phyloP scores from a whole-genome alignment of 2,888 invertebrate genomes.

The Tanypteryx hageni region DNA sequence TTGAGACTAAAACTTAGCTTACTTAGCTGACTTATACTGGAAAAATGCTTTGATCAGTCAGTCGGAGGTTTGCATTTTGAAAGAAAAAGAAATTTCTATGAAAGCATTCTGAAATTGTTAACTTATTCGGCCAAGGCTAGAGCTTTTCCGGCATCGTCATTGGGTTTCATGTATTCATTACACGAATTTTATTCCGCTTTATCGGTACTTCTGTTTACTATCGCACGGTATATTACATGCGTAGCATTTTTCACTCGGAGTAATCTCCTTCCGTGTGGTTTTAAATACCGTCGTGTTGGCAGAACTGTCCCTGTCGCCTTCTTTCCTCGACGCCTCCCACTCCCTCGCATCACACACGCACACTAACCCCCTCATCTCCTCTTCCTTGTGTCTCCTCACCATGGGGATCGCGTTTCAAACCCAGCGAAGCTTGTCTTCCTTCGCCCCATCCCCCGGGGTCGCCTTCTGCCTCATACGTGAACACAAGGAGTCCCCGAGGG shows the following conservation, averaged over 20 bases:
- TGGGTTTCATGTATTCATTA: neutral
- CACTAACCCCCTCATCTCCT: neutral
- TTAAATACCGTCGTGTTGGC: conserved; percentile 33
- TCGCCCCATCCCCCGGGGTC: neutral
- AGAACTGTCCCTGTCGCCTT: conserved; percentile 2
- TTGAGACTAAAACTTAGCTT: too few species aligned
- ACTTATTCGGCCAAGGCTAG: neutral
- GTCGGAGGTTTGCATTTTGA: too few species aligned
- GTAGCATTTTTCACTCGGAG: neutral
- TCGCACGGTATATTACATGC: neutral
- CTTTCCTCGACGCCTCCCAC: conserved; percentile 25
- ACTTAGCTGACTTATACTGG: too few species aligned
- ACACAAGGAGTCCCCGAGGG: neutral
- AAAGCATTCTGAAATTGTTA: neutral
- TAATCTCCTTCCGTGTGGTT: neutral
- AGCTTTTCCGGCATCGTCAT: neutral
- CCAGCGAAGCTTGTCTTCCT: conserved; percentile 50
- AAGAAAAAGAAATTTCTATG: too few species aligned
- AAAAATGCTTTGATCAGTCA: too few species aligned
- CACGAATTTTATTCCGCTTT: neutral
- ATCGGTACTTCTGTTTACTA: neutral
- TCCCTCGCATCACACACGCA: neutral
- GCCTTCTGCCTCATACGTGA: neutral
- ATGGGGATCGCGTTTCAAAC: conserved; percentile 60
- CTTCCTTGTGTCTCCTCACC: conserved; percentile 34